Conservation (phyloP, 2,888 invertebrate species). For the Oligia fasciuncula region DNA sequence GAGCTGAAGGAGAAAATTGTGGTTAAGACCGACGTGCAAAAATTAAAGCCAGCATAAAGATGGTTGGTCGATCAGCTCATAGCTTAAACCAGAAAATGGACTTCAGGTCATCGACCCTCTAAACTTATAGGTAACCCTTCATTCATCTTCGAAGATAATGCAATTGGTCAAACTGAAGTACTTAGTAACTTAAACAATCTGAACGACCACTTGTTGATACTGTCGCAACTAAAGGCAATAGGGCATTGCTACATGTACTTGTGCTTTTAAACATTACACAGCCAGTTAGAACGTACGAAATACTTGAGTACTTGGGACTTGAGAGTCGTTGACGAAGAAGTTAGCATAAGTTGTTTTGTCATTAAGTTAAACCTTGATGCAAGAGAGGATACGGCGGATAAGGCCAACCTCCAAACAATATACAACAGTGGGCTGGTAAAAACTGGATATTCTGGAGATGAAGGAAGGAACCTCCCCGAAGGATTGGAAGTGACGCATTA, state of each 20-base stretch:
- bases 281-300: constrained; percentile 13
- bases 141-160: too few relatives aligned
- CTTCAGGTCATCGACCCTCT: too few relatives aligned
- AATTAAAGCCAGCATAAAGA: too few relatives aligned
- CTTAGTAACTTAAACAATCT: neutral
- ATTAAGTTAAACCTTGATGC: neutral
- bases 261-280: constrained; percentile 24
- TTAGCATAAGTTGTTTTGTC: too few relatives aligned
- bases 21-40: too few relatives aligned
- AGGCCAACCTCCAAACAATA: neutral
- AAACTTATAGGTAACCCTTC: too few relatives aligned
- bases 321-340: constrained; percentile 4
- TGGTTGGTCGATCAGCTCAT: too few relatives aligned
- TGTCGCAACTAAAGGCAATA: constrained; percentile 46
- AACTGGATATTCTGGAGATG: neutral
- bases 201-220: constrained; percentile 6
- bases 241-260: constrained; percentile 38
- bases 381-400: neutral
- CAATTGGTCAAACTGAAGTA: too few relatives aligned
- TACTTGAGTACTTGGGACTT: neutral
- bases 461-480: neutral
- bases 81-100: too few relatives aligned
- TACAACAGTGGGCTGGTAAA: neutral
- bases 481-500: neutral
- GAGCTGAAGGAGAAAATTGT: too few relatives aligned